These are phyloP conservation scores for Anastrepha obliqua DNA, from an alignment of 1,140 invertebrate species.

Conservation along the genomic window DNA sequence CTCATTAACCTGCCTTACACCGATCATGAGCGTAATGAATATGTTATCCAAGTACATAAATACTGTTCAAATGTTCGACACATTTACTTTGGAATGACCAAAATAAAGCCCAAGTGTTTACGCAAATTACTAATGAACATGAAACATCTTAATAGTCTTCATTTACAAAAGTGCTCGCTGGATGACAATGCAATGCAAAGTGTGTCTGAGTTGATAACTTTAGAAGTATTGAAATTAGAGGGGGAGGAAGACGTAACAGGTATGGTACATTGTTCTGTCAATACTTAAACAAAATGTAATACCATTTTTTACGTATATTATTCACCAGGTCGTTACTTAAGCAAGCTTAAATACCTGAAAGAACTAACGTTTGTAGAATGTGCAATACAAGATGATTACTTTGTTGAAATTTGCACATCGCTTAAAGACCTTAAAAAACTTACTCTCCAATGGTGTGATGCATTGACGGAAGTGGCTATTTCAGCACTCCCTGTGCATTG, in stretches of 20 bases:
- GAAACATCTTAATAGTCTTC: slow-evolving; percentile 1
- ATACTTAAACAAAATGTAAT: not conserved
- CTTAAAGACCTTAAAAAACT: slow-evolving; percentile 40
- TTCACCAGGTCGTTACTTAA: not conserved
- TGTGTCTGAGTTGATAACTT: not conserved
- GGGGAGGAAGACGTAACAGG: slow-evolving; percentile 33
- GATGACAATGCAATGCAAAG: slow-evolving; percentile 46
- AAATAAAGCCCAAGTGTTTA: slow-evolving; percentile 38
- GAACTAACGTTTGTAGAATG: slow-evolving; percentile 23
- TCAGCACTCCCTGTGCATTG: not conserved
- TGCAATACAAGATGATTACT: slow-evolving; percentile 31
- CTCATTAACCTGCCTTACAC: not conserved
- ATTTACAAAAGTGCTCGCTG: slow-evolving; percentile 43
- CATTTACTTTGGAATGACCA: slow-evolving; percentile 45
- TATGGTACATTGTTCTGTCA: not conserved
- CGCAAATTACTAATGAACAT: slow-evolving; percentile 23
- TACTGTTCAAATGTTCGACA: slow-evolving; percentile 10
- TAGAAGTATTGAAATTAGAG: slow-evolving; percentile 18
- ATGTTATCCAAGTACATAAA: slow-evolving; percentile 29
- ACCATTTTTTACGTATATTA: not conserved
- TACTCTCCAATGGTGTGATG: slow-evolving; percentile 32
- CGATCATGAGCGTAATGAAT: slow-evolving; percentile 42
- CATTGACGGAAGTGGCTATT: slow-evolving; percentile 25
- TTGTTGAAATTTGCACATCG: slow-evolving; percentile 35
- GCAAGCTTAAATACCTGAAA: slow-evolving; percentile 9